A percentile compares a stretch with the other conserved stretches of the same genome.
Conservation (phyloP, 2,113 vertebrate species). For the Dryoscopus gambensis region DNA sequence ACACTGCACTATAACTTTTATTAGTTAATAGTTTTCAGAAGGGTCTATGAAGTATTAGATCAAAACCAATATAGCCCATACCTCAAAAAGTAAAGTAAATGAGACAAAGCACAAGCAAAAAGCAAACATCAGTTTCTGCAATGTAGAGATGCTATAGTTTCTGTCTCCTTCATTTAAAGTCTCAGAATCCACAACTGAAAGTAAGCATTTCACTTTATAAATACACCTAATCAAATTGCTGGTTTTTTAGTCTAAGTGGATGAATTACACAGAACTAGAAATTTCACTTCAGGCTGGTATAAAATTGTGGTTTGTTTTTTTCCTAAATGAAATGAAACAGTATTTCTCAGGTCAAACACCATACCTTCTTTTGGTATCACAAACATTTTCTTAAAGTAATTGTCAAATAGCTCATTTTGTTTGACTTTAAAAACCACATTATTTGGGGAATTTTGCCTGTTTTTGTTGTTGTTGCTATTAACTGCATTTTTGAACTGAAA, state of each 20-base stretch:
- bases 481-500: neutral
- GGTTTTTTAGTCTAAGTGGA: neutral
- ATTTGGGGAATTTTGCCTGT: neutral
- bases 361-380: neutral
- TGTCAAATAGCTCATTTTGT: neutral
- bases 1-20: neutral
- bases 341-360: neutral
- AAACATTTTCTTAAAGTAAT: neutral
- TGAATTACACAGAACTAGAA: neutral
- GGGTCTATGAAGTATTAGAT: neutral
- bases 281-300: neutral
- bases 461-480: neutral
- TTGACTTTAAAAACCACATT: neutral
- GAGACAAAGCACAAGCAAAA: neutral
- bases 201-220: neutral
- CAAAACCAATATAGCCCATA: neutral
- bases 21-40: neutral
- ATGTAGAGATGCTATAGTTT: neutral
- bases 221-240: neutral
- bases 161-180: neutral
- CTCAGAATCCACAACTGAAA: neutral
- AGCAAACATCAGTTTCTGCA: neutral
- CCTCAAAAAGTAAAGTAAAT: neutral
- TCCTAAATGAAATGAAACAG: neutral
- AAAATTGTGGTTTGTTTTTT: neutral